Evolutionary conservation across 2,113 vertebrate genomes (phyloP), one percentile per base, ranked within the genome.

Genomic region (Calonectris borealis): DNA sequence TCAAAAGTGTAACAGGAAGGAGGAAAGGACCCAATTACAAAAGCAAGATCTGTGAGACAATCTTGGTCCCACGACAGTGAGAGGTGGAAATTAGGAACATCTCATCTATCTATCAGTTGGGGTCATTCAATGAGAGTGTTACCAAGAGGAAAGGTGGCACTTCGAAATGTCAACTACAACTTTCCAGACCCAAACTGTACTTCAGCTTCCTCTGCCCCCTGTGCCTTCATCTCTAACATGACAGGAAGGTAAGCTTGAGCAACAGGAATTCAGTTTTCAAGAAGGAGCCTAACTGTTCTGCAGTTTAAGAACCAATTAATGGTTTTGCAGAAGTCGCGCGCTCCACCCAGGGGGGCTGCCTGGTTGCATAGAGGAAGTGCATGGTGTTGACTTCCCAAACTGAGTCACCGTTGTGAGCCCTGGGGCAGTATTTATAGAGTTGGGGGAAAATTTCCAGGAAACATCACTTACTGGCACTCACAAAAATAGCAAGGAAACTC

Each of bases 391-490:
- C 97, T 98, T 99, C 98, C 98, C 98, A 98, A 91, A 98, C 95
- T 98, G 97, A 98, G 93, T 97, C 97, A 98, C 34, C 44, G 21
- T 94, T 96, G 77, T 95, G 97, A 98, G 96, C 95, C 95, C 90
- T 87, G 25, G 40, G 34, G 88, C 24, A 36, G 62, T 98, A 98
- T 98, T 98, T 98, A 98, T 98, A 98, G 97, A 97, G 78, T 10
- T 61, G 68, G 93, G 97, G 96, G 97, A 97, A 98, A 98, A 98
- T 98, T 98, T 98, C 97, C 98, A 98, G 98, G 98, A 98, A 99
- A 98, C 93, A 95, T 96, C 66, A 84, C 83, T 98, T 97, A 98
- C 98, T 97, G 95, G 97, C 94, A 98, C 66, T 80, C 62, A 97
- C 91, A 88, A 97, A 98, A 98, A 98, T 98, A 98, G 97, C 95